Percentiles rank a stretch among this genome's conserved stretches.
Conservation (phyloP, 2,113 vertebrate genomes). For the Sinocyclocheilus grahami region DNA sequence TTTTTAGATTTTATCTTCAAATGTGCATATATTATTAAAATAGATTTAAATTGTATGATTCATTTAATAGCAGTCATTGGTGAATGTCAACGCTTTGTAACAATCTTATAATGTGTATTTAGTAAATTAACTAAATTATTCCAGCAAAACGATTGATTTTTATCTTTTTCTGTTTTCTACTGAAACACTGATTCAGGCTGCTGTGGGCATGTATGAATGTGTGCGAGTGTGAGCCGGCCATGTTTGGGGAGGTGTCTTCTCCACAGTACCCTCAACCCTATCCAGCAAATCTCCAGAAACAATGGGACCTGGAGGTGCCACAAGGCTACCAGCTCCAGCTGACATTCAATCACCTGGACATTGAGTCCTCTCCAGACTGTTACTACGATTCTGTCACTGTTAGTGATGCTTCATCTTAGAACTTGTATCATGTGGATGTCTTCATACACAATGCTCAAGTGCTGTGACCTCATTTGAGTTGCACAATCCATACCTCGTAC, state of each 20-base stretch:
- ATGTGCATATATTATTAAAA: background rate
- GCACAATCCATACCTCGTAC: background rate
- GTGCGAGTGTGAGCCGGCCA: conserved; percentile 58
- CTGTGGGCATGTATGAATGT: conserved; percentile 62
- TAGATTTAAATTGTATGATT: background rate
- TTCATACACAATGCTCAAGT: background rate
- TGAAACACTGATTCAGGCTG: conserved; percentile 62
- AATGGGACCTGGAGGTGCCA: conserved; percentile 81
- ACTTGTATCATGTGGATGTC: background rate
- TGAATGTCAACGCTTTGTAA: background rate
- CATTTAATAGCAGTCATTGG: background rate
- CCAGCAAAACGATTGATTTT: background rate
- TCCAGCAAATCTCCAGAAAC: conserved; percentile 72
- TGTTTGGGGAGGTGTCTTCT: conserved; percentile 81
- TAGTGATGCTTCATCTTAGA: conserved; percentile 42
- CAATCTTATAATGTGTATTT: background rate
- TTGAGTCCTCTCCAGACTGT: conserved; percentile 85
- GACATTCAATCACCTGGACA: conserved; percentile 84
- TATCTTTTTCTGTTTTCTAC: background rate
- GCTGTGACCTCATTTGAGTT: background rate
- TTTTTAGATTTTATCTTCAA: background rate
- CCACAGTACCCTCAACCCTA: conserved; percentile 86
- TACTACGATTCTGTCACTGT: conserved; percentile 90
- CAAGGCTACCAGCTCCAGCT: conserved; percentile 84
- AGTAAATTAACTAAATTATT: background rate